Base-by-base conservation (phyloP, 2,797 vertebrate species). In the Antennarius maculatus region DNA sequence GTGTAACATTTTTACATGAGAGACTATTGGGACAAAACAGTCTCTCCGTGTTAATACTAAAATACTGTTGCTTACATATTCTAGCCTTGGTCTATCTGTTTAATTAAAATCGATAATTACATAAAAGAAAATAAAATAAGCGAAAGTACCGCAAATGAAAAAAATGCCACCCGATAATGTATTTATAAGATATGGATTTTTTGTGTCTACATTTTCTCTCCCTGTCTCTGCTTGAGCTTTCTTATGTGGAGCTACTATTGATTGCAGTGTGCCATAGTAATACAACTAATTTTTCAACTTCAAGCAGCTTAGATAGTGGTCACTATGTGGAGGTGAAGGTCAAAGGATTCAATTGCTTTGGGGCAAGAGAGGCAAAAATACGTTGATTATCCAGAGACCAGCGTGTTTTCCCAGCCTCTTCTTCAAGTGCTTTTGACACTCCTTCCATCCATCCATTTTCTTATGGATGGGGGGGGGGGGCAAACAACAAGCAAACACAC, bases 211-310 rank as follows among this genome's bases (percentile, higher is more conserved):
- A 79, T 84, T 83, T 79, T 84, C 69, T 60, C 77, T 75, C 60
- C 53, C 53, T 57, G 42, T 43, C 63, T 67, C 77, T 83, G 61
- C 54, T 76, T 71, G 28, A 77, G 76, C 70, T 78, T 83, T 86
- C 82, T 68, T 86, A 80, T 81, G 84, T 74, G 69, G 77, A 74
- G 79, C 64, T 71, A 4, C 76, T 92, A 94, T 94, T 89, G 94
- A 94, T 94, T 93, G 83, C 16, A 64, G 80, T 80, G 82, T 82
- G 82, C 81, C 70, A 78, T 75, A 85, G 89, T 94, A 94, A 94
- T 94, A 91, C 90, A 92, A 91, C 92, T 90, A 93, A 94, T 94
- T 94, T 90, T 90, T 93, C 92, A 93, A 92, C 93, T 92, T 93
- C 91, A 93, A 84, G 61, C 69, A 79, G 85, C 81, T 84, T 81